These are phyloP conservation scores for Latrodectus elegans DNA, from an alignment of 2,888 invertebrate species.

Conservation along the genomic window DNA sequence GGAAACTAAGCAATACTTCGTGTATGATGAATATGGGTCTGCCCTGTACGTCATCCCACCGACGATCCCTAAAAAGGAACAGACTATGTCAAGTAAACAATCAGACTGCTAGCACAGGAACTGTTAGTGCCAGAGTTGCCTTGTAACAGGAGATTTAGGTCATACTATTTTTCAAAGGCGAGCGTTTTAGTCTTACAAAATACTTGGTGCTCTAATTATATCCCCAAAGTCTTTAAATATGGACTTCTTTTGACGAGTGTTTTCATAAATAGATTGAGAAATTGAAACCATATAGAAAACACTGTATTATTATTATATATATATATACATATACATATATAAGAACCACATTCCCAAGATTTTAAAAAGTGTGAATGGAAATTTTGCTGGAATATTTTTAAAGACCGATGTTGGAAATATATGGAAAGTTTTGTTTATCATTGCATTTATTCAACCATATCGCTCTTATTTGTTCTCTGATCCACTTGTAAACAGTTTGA, in stretches of 20 bases:
- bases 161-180: slow-evolving; percentile 51
- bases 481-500: slow-evolving; percentile 62
- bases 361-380: slow-evolving; percentile 35
- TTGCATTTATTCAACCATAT: slow-evolving; percentile 69
- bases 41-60: slow-evolving; percentile 71
- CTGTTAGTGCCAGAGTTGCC: slow-evolving; percentile 66
- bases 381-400: slow-evolving; percentile 59
- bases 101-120: slow-evolving; percentile 66
- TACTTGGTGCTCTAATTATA: slow-evolving; percentile 64
- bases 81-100: slow-evolving; percentile 66
- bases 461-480: slow-evolving; percentile 63
- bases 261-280: slow-evolving; percentile 19
- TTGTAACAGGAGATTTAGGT: slow-evolving; percentile 65
- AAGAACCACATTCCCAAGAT: slow-evolving; percentile 20
- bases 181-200: slow-evolving; percentile 68
- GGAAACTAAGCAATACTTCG: slow-evolving; percentile 70
- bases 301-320: background rate
- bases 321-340: background rate
- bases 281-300: background rate
- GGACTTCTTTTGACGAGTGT: slow-evolving; percentile 34
- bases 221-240: slow-evolving; percentile 38
- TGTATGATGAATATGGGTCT: slow-evolving; percentile 71
- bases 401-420: slow-evolving; percentile 44
- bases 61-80: slow-evolving; percentile 69
- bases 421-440: slow-evolving; percentile 60